Base-by-base conservation (phyloP, 2,113 vertebrate genomes). In the Sapajus apella region DNA sequence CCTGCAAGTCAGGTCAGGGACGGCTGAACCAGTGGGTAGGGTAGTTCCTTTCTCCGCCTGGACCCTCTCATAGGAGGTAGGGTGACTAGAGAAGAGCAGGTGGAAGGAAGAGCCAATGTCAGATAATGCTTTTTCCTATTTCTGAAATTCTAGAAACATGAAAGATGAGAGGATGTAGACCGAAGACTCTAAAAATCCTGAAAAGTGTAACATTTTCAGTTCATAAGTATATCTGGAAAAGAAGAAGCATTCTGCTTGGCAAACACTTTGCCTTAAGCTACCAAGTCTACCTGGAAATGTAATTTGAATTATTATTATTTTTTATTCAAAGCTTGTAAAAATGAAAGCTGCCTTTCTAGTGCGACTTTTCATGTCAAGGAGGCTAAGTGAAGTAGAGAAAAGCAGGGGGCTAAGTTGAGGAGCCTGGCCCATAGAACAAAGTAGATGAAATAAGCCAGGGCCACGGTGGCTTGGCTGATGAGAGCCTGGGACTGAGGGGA, bases 221-320 rank as follows among this genome's bases (percentile, higher is more conserved):
- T 88, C 81, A 14, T 70, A 23, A 68, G 58, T 16, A 16, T 47
- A n/a, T 90, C 81, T 95, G 76, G 68, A 87, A 93, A 94, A 47
- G 21, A 73, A 79, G 76, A 56, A 80, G 16, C n/a, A 56, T 81
- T 8, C 45, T 82, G 4, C 72, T 93, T 87, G 17, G 14, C 40
- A 90, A 52, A 77, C 79, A 17, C n/a, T 94, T 85, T 56, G 37
- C 68, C 92, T 64, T 52, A 72, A 87, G 52, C 14, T 37, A 7
- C n/a, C 82, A 85, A 52, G 27, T 94, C 81, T 66, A 70, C 76
- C n/a, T 86, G 77, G 52, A 96, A 83, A 76, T 89, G 23, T 56
- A 37, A 96, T 76, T 85, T 82, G 87, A 93, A 75, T 88, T 83
- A 35, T 66, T 92, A 11, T 87, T 87, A 64, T 91, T 87, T 90